Percentiles rank a stretch among this genome's conserved stretches.
These are phyloP conservation scores for Bungarus multicinctus DNA, from an alignment of 2,113 vertebrate genomes.

Conservation along the genomic window DNA sequence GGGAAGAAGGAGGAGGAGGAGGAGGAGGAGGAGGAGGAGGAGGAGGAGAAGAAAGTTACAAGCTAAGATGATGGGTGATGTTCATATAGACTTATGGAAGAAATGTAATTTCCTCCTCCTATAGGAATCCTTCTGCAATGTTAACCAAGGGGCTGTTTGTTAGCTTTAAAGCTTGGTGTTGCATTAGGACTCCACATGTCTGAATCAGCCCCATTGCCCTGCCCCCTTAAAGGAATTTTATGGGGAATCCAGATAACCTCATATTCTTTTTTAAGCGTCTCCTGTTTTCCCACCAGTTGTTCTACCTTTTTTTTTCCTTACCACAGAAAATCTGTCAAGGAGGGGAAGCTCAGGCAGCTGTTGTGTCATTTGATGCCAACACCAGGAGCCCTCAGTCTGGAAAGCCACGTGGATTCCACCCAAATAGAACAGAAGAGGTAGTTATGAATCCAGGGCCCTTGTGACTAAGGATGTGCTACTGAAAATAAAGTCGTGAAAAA, in stretches of 20 bases:
- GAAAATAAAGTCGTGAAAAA: not conserved
- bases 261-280: not conserved
- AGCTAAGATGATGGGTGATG: no score
- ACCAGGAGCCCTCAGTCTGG: not conserved
- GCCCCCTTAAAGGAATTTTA: not conserved
- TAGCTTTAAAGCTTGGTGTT: not conserved
- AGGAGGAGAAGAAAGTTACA: no score
- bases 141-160: not conserved
- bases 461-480: not conserved
- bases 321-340: not conserved
- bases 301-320: not conserved
- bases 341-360: not conserved
- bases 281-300: not conserved
- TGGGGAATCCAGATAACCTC: not conserved
- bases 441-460: not conserved
- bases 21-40: fast-evolving
- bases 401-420: not conserved
- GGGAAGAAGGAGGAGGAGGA: not conserved
- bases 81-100: no score
- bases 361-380: not conserved
- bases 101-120: no score
- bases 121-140: not conserved
- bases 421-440: not conserved
- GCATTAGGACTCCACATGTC: not conserved
- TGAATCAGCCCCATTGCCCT: not conserved